Evolutionary conservation across 2,797 vertebrate genomes (phyloP).

Genomic region (Euphonia xanthogaster): DNA sequence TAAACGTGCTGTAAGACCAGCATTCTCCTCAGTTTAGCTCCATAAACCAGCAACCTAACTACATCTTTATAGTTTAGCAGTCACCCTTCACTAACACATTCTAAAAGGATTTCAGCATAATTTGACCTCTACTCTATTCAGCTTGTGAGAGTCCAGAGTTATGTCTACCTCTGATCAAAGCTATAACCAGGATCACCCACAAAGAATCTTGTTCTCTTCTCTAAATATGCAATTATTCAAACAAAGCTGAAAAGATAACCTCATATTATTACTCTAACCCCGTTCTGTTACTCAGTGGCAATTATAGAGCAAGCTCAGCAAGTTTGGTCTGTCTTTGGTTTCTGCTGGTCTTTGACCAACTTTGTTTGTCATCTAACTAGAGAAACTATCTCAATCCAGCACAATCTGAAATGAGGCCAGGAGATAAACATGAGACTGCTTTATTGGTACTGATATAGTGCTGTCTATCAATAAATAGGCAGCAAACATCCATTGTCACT

Average conservation of each 20-base stretch:
- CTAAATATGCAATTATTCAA: not conserved
- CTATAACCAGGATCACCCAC: not conserved
- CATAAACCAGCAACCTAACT: not conserved
- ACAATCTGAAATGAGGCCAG: not conserved
- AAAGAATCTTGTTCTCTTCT: not conserved
- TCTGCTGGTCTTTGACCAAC: not conserved
- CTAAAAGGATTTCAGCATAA: not conserved
- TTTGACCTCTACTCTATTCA: not conserved
- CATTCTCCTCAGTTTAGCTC: not conserved
- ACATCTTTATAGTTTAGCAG: not conserved
- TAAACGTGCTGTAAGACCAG: not conserved
- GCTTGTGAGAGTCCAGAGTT: not conserved
- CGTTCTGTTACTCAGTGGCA: not conserved
- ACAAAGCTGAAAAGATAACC: not conserved
- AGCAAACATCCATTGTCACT: not conserved
- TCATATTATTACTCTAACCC: not conserved
- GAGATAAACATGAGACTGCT: not conserved
- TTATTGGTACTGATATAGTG: not conserved
- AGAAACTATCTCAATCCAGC: not conserved
- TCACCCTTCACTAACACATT: not conserved
- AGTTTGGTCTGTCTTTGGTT: not conserved
- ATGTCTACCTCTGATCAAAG: not conserved
- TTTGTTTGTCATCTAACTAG: not conserved
- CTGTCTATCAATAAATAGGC: rapidly evolving
- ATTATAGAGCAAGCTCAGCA: not conserved